These are phyloP conservation scores for Oreonectes daqikongensis DNA, from an alignment of 2,797 vertebrate genomes.

Conservation along the genomic window DNA sequence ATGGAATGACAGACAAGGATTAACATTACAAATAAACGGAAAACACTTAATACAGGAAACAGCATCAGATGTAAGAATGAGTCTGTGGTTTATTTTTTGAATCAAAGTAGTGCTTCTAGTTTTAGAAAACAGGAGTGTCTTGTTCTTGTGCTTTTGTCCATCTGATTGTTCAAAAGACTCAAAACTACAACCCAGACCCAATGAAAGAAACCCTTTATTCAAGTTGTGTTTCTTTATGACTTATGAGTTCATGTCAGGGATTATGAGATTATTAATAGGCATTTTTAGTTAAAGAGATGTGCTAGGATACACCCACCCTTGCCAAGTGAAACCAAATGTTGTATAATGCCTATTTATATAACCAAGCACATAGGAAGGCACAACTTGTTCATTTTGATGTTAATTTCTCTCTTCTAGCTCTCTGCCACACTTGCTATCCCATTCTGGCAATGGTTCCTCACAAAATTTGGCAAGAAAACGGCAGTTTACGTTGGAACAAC, in stretches of 20 bases:
- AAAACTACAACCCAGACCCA: not conserved
- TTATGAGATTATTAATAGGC: not conserved
- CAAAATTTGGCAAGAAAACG: constrained; percentile 92
- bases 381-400: constrained; percentile 3
- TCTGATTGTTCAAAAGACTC: not conserved
- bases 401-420: constrained; percentile 68
- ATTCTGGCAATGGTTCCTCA: constrained; percentile 98
- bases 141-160: not conserved
- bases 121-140: not conserved
- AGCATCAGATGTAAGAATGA: not conserved
- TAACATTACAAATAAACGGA: not conserved
- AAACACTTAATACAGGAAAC: not conserved
- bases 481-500: constrained; percentile 89
- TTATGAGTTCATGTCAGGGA: not conserved
- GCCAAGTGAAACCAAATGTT: not conserved
- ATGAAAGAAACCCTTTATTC: not conserved
- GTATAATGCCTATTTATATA: not conserved
- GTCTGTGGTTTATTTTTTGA: not conserved
- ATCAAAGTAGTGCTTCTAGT: not conserved
- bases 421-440: constrained; percentile 93
- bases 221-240: not conserved
- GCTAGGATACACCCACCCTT: not conserved
- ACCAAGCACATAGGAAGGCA: not conserved
- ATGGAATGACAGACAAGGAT: not conserved
- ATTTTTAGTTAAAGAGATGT: not conserved